These are phyloP conservation scores for Hylomyscus alleni DNA, from an alignment of 2,797 vertebrate species.

Conservation along the genomic window DNA sequence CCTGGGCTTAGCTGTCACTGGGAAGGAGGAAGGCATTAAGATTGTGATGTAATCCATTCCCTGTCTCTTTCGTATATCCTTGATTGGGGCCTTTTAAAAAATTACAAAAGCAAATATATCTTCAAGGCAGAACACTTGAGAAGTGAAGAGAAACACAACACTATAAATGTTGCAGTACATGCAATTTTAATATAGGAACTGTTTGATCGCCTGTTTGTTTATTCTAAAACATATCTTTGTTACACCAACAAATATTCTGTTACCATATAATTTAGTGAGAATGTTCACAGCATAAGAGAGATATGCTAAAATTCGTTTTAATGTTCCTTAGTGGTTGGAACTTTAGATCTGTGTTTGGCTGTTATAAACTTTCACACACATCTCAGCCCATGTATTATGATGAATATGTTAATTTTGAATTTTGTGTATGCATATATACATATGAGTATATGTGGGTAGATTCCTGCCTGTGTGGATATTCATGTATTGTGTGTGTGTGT, in stretches of 20 bases:
- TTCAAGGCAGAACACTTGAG: background rate
- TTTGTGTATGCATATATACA: background rate
- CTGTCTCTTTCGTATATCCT: background rate
- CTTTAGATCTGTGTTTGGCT: conserved; percentile 24
- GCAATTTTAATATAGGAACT: background rate
- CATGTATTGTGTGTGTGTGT: background rate
- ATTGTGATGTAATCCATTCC: background rate
- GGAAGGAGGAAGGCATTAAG: background rate
- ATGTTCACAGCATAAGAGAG: background rate
- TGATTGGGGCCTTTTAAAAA: background rate
- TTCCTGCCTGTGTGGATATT: background rate
- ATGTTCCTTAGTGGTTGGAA: background rate
- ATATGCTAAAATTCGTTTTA: background rate
- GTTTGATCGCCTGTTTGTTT: background rate
- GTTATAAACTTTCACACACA: background rate
- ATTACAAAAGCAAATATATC: background rate
- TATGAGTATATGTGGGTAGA: background rate
- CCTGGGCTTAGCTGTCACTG: background rate
- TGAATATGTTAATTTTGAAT: conserved; percentile 7
- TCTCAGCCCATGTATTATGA: background rate
- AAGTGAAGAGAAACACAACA: background rate
- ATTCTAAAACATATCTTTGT: background rate
- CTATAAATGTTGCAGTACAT: background rate
- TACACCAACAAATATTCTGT: background rate
- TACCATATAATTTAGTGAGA: background rate